Percentiles rank a stretch among this genome's conserved stretches.
Evolutionary conservation across 1,140 invertebrate species (phyloP).

Genomic region (Sycophaga agraensis): DNA sequence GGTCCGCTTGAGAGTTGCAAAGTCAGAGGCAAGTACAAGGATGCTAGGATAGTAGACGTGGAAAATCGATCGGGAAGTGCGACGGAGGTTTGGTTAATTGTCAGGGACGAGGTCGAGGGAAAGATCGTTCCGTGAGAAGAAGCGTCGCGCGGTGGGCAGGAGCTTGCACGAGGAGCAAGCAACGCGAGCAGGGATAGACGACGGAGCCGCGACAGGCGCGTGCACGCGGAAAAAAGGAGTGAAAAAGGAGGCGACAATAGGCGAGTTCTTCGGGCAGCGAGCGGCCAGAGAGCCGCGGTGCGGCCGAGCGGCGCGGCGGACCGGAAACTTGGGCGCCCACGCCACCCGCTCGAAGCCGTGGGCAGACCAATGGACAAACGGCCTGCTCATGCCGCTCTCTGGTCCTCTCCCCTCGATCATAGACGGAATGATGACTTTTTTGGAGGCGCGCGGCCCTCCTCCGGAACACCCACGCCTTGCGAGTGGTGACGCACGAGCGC

Average conservation of each 20-base stretch:
- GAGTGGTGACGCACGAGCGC: too few species aligned
- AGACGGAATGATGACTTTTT: constrained; percentile 25
- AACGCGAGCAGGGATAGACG: neutral
- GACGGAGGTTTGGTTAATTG: too few species aligned
- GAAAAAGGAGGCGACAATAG: too few species aligned
- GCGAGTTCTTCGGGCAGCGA: too few species aligned
- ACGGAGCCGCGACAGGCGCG: too few species aligned
- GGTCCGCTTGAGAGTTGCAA: too few species aligned
- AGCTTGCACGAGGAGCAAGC: neutral
- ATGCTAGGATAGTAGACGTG: too few species aligned
- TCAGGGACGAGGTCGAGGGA: too few species aligned
- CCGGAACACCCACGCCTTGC: constrained; percentile 7
- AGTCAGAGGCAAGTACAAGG: too few species aligned
- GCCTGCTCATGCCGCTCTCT: neutral
- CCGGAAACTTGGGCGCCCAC: constrained; percentile 17
- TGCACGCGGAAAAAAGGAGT: too few species aligned
- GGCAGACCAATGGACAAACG: constrained; percentile 34
- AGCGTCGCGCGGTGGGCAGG: neutral
- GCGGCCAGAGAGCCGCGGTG: constrained; percentile 16
- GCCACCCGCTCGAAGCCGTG: constrained; percentile 21
- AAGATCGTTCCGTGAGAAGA: neutral
- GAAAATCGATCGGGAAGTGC: too few species aligned
- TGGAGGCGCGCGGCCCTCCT: constrained; percentile 4
- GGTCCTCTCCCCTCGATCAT: neutral
- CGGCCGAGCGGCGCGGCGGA: neutral